Conservation (phyloP, 2,888 invertebrate genomes). For the Drosophila trichaetosa region DNA sequence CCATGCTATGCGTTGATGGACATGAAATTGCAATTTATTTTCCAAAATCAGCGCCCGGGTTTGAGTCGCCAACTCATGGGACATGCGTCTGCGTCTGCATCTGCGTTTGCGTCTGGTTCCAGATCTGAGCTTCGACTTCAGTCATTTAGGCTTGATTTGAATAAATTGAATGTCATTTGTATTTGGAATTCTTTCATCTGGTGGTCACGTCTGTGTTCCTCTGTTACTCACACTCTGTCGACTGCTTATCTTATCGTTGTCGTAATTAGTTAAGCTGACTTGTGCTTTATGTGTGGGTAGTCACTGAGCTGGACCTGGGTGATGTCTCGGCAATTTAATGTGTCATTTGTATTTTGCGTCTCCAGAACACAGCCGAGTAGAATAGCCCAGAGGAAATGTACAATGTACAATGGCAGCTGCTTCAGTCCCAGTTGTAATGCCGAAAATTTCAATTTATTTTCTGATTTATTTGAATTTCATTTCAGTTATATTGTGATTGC, state of each 20-base stretch:
- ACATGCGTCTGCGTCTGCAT: conserved; percentile 37
- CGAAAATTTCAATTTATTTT: conserved; percentile 75
- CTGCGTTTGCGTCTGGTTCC: conserved; percentile 12
- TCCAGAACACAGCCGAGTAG: conserved; percentile 2
- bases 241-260: conserved; percentile 77
- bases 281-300: conserved; percentile 62
- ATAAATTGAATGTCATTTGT: conserved; percentile 81
- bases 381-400: conserved; percentile 40
- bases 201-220: conserved; percentile 22
- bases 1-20: conserved; percentile 61
- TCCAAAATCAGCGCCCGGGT: conserved; percentile 67
- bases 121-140: conserved; percentile 21
- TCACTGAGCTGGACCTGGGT: conserved; percentile 22
- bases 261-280: conserved; percentile 79
- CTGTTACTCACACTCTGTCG: conserved; percentile 26
- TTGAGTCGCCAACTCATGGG: conserved; percentile 49
- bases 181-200: conserved; percentile 68
- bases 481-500: conserved; percentile 65
- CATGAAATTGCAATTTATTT: conserved; percentile 81
- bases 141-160: conserved; percentile 76
- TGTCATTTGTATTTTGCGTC: conserved; percentile 61
- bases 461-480: conserved; percentile 75
- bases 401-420: conserved; percentile 32
- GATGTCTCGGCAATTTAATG: conserved; percentile 62
- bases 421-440: conserved; percentile 61